These are phyloP conservation scores for Ophonus ardosiacus DNA, from an alignment of 2,888 invertebrate genomes.

Conservation along the genomic window DNA sequence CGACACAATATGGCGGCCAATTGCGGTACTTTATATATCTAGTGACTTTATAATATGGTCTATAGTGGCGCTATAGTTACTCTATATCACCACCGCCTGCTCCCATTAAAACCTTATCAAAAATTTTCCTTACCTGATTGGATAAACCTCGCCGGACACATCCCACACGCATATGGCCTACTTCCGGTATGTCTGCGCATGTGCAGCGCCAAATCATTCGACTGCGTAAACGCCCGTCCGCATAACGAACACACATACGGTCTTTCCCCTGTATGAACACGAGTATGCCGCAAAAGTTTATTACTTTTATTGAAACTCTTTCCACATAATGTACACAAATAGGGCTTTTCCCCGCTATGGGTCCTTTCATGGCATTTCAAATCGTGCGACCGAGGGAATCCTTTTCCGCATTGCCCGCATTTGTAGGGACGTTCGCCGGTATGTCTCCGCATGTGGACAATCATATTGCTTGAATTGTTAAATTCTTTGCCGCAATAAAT, in stretches of 20 bases:
- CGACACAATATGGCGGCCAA: no score
- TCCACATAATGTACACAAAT: conserved; percentile 75
- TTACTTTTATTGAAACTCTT: conserved; percentile 76
- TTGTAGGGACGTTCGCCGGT: conserved; percentile 75
- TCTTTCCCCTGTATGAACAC: conserved; percentile 75
- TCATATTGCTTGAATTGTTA: conserved; percentile 76
- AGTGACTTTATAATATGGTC: no score
- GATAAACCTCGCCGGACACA: conserved; percentile 84
- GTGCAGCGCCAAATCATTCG: conserved; percentile 84
- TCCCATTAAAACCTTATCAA: no score
- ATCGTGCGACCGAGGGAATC: conserved; percentile 75
- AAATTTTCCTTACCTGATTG: conserved; percentile 72
- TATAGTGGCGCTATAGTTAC: no score
- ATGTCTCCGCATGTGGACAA: conserved; percentile 75
- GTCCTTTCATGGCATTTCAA: conserved; percentile 76
- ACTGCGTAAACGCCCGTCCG: conserved; percentile 81
- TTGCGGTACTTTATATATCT: no score
- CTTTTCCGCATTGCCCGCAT: conserved; percentile 74
- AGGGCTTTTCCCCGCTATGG: conserved; percentile 75
- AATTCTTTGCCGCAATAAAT: conserved; percentile 76
- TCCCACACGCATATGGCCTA: conserved; percentile 81
- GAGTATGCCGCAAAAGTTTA: conserved; percentile 75
- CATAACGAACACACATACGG: conserved; percentile 75
- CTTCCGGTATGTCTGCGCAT: conserved; percentile 85
- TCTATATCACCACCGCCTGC: no score